These are phyloP conservation scores for Sebastolobus altivelis DNA, from an alignment of 2,797 vertebrate genomes.

Conservation along the genomic window DNA sequence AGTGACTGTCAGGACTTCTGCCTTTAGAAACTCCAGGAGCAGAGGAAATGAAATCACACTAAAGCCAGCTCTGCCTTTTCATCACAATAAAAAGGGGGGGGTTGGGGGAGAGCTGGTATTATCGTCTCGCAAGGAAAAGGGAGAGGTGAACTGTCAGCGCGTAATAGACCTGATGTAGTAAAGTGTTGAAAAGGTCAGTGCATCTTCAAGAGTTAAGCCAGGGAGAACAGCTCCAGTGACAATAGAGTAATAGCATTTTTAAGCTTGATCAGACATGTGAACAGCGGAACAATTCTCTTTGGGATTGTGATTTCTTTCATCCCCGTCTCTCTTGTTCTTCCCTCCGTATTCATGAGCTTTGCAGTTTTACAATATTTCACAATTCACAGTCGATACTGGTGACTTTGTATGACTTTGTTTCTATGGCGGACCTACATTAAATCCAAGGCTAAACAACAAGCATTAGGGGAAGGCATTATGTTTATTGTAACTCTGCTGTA, in stretches of 20 bases:
- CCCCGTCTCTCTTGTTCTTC: conserved; percentile 11
- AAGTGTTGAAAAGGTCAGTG: conserved; percentile 77
- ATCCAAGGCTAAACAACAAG: conserved; percentile 45
- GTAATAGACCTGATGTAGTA: conserved; percentile 73
- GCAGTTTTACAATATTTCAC: conserved; percentile 29
- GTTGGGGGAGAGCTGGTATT: conserved; percentile 34
- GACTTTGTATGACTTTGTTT: conserved; percentile 72
- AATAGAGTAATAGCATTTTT: conserved; percentile 70
- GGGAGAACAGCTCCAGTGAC: conserved; percentile 68
- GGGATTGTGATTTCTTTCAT: conserved; percentile 39
- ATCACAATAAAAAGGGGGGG: conserved; percentile 55
- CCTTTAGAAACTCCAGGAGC: conserved; percentile 33
- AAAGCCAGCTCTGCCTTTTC: conserved; percentile 55
- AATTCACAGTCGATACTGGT: conserved; percentile 14
- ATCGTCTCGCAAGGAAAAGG: conserved; percentile 51
- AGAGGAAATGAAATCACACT: conserved; percentile 60
- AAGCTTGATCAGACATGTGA: conserved; percentile 69
- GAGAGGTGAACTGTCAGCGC: conserved; percentile 57
- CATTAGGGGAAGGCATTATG: conserved; percentile 48
- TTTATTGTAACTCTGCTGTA: conserved; percentile 57
- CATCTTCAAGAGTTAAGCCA: conserved; percentile 71
- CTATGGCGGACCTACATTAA: conserved; percentile 53
- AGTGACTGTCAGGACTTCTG: conserved; percentile 57
- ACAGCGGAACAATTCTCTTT: conserved; percentile 51
- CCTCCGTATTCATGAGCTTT: conserved; percentile 39